These are phyloP conservation scores for Calephelis perditalis DNA, from an alignment of 2,888 invertebrate species.

Conservation along the genomic window DNA sequence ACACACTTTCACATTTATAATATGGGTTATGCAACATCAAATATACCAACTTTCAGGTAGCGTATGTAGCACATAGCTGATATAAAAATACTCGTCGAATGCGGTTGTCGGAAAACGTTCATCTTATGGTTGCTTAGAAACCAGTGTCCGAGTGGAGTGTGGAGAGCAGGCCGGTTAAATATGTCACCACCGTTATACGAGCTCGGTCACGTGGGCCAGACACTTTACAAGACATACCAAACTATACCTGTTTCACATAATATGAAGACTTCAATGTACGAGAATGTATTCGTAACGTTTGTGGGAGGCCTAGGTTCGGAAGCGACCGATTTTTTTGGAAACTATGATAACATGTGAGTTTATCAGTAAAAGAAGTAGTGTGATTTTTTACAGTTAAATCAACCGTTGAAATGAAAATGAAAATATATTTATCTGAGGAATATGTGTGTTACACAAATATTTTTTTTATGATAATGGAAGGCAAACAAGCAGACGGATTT, in stretches of 20 bases:
- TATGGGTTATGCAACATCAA: no score
- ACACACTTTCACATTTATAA: no score
- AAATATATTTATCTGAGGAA: no score
- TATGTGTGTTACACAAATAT: no score
- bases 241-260: constrained; percentile 7
- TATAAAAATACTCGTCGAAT: constrained; percentile 13
- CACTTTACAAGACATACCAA: constrained; percentile 25
- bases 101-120: constrained; percentile 21
- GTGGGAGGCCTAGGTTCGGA: neutral
- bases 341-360: no score
- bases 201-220: constrained; percentile 34
- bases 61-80: constrained; percentile 3
- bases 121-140: constrained; percentile 17
- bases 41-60: no score
- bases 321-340: neutral
- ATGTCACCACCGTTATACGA: constrained; percentile 58
- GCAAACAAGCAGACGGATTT: no score
- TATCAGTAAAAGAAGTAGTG: no score
- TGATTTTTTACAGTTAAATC: no score
- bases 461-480: no score
- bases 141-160: constrained; percentile 24
- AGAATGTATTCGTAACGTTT: neutral
- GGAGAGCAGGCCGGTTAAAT: constrained; percentile 46
- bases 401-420: no score
- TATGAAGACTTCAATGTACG: constrained; percentile 1